Evolutionary conservation across 37 sponge, comb jelly and placozoan genomes (phyloP).

Genomic region (Dysidea cf. avara): DNA sequence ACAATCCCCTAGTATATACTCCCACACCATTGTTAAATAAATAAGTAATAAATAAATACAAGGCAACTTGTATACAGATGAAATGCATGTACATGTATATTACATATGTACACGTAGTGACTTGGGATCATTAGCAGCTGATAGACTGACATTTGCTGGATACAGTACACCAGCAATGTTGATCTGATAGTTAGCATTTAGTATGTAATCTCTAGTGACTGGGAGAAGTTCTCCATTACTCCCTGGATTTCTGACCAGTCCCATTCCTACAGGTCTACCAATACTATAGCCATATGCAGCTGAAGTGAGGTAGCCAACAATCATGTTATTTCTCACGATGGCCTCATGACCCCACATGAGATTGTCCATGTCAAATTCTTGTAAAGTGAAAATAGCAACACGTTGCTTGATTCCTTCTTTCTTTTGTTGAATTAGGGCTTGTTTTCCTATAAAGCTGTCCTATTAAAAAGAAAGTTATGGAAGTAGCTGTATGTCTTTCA

Average conservation of each 20-base stretch:
- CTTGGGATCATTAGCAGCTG: too few relatives aligned
- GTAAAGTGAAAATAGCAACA: slow-evolving; percentile 51
- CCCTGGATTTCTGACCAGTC: slow-evolving; percentile 1
- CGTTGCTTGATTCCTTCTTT: slow-evolving; percentile 35
- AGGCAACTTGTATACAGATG: too few relatives aligned
- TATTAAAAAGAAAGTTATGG: not conserved
- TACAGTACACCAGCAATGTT: slow-evolving; percentile 39
- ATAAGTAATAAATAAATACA: too few relatives aligned
- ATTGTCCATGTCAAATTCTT: slow-evolving; percentile 11
- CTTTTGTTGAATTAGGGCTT: slow-evolving; percentile 61
- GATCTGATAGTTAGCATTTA: slow-evolving; percentile 41
- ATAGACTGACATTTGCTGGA: slow-evolving; percentile 26
- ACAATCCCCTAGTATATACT: too few relatives aligned
- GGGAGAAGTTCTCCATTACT: not conserved
- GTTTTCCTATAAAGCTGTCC: slow-evolving; percentile 66
- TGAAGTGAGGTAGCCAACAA: slow-evolving; percentile 55
- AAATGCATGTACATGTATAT: too few relatives aligned
- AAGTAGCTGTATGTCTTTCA: not conserved
- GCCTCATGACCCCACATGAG: slow-evolving; percentile 57
- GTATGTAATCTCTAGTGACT: slow-evolving; percentile 21
- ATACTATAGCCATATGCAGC: slow-evolving; percentile 52
- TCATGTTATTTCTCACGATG: slow-evolving; percentile 51
- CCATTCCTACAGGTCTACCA: slow-evolving; percentile 17
- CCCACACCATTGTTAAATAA: too few relatives aligned
- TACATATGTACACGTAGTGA: too few relatives aligned